Conservation (phyloP, 2,797 vertebrate genomes). For the Huso huso region DNA sequence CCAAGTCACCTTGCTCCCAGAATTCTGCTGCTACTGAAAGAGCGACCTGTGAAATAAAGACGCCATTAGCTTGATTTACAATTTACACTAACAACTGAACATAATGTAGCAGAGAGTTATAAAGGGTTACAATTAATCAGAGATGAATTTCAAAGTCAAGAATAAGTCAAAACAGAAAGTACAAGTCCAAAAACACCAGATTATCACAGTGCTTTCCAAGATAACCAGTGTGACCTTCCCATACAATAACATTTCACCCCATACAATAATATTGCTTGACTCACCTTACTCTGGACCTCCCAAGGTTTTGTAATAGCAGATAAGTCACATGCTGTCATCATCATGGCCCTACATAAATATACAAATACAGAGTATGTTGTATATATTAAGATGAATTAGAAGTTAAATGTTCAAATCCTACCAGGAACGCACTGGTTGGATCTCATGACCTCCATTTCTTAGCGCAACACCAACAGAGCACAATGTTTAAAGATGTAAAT, state of each 20-base stretch:
- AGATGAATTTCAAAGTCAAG: too few species aligned
- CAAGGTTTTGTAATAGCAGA: slow-evolving; percentile 94
- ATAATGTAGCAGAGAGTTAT: background rate
- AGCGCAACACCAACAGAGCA: background rate
- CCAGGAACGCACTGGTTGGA: too few species aligned
- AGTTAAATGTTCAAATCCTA: too few species aligned
- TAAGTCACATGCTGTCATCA: slow-evolving; percentile 97
- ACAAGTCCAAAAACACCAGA: too few species aligned
- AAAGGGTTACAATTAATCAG: background rate
- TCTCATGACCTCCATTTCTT: too few species aligned
- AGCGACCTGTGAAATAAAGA: slow-evolving; percentile 49
- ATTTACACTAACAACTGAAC: too few species aligned
- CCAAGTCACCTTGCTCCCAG: slow-evolving; percentile 97
- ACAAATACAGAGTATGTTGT: background rate
- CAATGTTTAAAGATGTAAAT: background rate
- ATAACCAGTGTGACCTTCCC: too few species aligned
- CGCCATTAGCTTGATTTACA: too few species aligned
- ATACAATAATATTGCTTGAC: slow-evolving; percentile 17
- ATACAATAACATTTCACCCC: too few species aligned
- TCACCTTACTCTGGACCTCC: slow-evolving; percentile 96
- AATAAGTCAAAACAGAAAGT: too few species aligned
- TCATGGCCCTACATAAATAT: slow-evolving; percentile 81
- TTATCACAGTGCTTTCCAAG: background rate
- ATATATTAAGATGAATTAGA: too few species aligned
- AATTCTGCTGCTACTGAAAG: slow-evolving; percentile 89